Evolutionary conservation across 2,797 vertebrate genomes (phyloP).

Genomic region (Sebastiscus albofasciatus): DNA sequence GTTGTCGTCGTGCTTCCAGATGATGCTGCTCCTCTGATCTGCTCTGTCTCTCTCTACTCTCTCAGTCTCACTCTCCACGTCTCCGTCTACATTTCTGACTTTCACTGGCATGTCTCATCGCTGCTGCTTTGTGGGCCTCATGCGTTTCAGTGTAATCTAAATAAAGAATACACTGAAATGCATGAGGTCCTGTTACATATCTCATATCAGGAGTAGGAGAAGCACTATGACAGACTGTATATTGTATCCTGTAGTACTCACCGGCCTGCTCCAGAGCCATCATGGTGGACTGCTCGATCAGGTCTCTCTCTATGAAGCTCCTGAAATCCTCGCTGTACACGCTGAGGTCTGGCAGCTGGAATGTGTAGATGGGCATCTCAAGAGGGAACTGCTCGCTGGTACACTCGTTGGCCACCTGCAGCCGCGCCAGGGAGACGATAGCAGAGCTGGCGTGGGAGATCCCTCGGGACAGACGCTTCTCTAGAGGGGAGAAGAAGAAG

Average conservation of each 20-base stretch:
- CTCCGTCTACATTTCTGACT: slow-evolving; percentile 33
- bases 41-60: slow-evolving; percentile 27
- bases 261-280: slow-evolving; percentile 97
- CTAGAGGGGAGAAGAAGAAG: slow-evolving; percentile 67
- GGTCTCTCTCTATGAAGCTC: slow-evolving; percentile 95
- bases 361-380: slow-evolving; percentile 99
- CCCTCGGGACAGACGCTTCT: slow-evolving; percentile 96
- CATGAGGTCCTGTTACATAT: slow-evolving; percentile 1
- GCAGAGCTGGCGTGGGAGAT: slow-evolving; percentile 99
- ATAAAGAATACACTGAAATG: not conserved
- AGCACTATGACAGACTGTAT: not conserved
- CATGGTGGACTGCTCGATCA: slow-evolving; percentile 99
- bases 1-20: slow-evolving; percentile 59
- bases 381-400: slow-evolving; percentile 95
- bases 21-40: slow-evolving; percentile 50
- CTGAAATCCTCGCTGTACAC: slow-evolving; percentile 99
- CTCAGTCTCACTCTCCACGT: slow-evolving; percentile 25
- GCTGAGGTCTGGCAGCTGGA: slow-evolving; percentile 98
- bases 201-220: slow-evolving; percentile 10
- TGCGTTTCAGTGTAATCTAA: slow-evolving; percentile 6
- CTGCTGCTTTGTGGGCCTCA: slow-evolving; percentile 12
- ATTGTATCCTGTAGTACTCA: slow-evolving; percentile 60
- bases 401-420: slow-evolving; percentile 95
- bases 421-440: slow-evolving; percentile 95
- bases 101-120: slow-evolving; percentile 5